Evolutionary conservation across 2,113 vertebrate species (phyloP).

Genomic region (Otus sunia): DNA sequence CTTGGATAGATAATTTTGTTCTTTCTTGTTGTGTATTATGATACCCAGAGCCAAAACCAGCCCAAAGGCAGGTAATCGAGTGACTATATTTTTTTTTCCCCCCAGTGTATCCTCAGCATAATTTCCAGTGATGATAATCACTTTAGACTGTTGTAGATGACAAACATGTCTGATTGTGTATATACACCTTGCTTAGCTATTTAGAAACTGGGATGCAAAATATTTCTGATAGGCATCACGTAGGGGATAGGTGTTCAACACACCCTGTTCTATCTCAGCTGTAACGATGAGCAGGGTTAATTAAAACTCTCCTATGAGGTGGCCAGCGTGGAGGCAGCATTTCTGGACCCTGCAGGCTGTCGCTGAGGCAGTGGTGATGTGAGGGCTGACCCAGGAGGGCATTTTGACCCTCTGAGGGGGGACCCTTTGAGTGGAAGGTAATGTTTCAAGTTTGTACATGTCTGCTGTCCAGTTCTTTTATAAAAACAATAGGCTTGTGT

Average conservation of each 20-base stretch:
- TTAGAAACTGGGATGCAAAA: background rate
- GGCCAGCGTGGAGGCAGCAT: background rate
- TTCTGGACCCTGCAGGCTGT: background rate
- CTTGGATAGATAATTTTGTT: background rate
- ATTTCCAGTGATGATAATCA: background rate
- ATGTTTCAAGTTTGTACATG: accelerated
- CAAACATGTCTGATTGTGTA: background rate
- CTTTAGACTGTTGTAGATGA: background rate
- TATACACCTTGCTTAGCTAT: background rate
- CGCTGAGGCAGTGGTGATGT: accelerated
- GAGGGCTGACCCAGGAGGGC: accelerated
- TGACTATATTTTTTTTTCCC: background rate
- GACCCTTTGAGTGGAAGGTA: background rate
- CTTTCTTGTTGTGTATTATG: background rate
- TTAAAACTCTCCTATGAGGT: background rate
- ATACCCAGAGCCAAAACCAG: background rate
- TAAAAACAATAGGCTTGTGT: background rate
- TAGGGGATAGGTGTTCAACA: accelerated
- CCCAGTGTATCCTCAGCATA: background rate
- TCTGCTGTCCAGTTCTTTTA: too few species aligned
- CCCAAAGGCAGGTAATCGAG: background rate
- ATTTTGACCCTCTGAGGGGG: too few species aligned
- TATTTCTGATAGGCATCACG: accelerated
- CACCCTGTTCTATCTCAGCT: background rate
- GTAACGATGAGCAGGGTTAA: background rate